A percentile compares a stretch with the other conserved stretches of the same genome.
Conservation (phyloP, 2,888 invertebrate genomes). For the Magallana nippona region DNA sequence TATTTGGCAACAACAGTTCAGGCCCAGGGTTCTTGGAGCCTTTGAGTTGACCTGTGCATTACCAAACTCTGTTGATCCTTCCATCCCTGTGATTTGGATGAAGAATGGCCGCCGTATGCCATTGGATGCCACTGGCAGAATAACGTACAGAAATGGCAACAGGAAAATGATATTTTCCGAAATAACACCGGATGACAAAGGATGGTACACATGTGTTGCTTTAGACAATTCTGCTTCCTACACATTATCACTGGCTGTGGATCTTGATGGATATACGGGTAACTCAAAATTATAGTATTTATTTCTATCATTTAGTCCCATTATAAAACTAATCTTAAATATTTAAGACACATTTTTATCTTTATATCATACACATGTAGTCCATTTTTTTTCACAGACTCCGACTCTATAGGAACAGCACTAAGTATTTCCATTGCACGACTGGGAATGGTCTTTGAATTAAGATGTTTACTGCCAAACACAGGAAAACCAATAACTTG, state of each 20-base stretch:
- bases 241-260: neutral
- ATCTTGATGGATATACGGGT: neutral
- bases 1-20: neutral
- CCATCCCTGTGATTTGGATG: neutral
- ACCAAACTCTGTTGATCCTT: neutral
- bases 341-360: too few relatives aligned
- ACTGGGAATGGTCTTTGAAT: neutral
- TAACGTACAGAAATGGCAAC: neutral
- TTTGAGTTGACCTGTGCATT: neutral
- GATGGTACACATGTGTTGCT: constrained; percentile 21
- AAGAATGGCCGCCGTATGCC: neutral
- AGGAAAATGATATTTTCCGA: neutral
- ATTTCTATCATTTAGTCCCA: too few relatives aligned
- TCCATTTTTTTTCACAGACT: neutral
- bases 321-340: too few relatives aligned
- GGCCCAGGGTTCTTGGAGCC: neutral
- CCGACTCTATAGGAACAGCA: constrained; percentile 1
- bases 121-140: neutral
- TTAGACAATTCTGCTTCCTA: constrained; percentile 5
- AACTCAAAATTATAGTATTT: neutral
- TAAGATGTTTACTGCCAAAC: neutral
- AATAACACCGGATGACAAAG: neutral
- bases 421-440: neutral
- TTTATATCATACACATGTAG: too few relatives aligned
- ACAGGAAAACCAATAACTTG: neutral